A percentile compares a stretch with the other conserved stretches of the same genome.
These are phyloP conservation scores for Phataginus tetradactyla DNA, from an alignment of 2,797 vertebrate species.

Conservation along the genomic window DNA sequence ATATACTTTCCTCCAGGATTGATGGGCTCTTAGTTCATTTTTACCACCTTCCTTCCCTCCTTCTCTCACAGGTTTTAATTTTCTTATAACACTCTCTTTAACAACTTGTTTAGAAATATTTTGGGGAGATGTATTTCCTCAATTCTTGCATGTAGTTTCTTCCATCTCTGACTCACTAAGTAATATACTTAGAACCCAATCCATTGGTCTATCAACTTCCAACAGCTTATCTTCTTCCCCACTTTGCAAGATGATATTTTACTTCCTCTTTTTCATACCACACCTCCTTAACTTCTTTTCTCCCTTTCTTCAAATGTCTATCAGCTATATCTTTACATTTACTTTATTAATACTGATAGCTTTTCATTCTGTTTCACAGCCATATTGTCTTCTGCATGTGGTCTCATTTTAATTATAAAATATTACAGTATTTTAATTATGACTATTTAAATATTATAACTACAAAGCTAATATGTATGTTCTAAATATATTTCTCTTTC, in stretches of 20 bases:
- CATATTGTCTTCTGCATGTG: neutral
- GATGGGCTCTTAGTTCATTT: neutral
- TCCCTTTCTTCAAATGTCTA: neutral
- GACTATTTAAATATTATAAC: neutral
- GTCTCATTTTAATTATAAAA: neutral
- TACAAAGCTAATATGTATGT: neutral
- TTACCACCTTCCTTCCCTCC: neutral
- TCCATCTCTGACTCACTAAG: neutral
- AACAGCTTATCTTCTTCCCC: neutral
- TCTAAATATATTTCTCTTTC: neutral
- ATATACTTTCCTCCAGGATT: neutral
- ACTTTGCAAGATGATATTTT: neutral
- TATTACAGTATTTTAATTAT: neutral
- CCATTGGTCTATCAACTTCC: neutral
- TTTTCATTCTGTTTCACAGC: neutral
- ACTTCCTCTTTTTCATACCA: neutral
- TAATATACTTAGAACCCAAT: neutral
- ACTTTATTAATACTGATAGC: neutral
- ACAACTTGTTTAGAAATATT: neutral
- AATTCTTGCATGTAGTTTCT: neutral
- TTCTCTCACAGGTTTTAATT: neutral
- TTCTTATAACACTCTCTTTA: neutral
- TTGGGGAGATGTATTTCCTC: neutral
- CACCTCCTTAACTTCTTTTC: neutral
- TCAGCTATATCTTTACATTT: neutral